phyloP scores from a whole-genome alignment of 1,140 invertebrate genomes.

The Notospermus geniculatus region DNA sequence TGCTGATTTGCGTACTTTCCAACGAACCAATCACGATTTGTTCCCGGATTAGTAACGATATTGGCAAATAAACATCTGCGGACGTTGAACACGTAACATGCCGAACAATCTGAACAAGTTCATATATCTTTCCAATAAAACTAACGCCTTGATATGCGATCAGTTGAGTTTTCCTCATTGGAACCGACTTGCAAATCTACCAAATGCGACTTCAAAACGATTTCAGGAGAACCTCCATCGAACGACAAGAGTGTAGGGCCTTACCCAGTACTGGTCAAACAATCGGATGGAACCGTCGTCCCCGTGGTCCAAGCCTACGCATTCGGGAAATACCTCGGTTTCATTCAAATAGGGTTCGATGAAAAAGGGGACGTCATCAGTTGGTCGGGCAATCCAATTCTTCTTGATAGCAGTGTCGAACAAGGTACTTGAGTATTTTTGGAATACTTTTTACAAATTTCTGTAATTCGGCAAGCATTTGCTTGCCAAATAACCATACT shows the following conservation, averaged over 20 bases:
- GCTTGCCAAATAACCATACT: too few relatives aligned
- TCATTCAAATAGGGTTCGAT: conserved; percentile 71
- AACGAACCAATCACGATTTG: too few relatives aligned
- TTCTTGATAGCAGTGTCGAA: conserved; percentile 65
- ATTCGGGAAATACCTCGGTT: conserved; percentile 86
- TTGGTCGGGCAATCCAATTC: conserved; percentile 73
- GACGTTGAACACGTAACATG: too few relatives aligned
- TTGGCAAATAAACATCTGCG: too few relatives aligned
- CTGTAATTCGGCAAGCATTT: background rate
- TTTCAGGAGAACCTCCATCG: conserved; percentile 60
- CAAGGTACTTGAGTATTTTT: conserved; percentile 28
- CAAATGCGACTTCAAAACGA: background rate
- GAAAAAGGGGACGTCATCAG: conserved; percentile 66
- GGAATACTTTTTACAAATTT: background rate
- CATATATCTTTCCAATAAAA: too few relatives aligned
- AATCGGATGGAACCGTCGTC: conserved; percentile 69
- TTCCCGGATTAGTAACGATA: too few relatives aligned
- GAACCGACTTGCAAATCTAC: too few relatives aligned
- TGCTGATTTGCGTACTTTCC: too few relatives aligned
- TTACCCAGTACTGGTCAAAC: conserved; percentile 75
- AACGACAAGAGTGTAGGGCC: conserved; percentile 67
- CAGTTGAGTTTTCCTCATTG: too few relatives aligned
- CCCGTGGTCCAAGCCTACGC: conserved; percentile 88
- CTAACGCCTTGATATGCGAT: too few relatives aligned
- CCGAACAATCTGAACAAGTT: too few relatives aligned